These are phyloP conservation scores for Drosophila nigromelanica DNA, from an alignment of 1,140 invertebrate species.

Conservation along the genomic window DNA sequence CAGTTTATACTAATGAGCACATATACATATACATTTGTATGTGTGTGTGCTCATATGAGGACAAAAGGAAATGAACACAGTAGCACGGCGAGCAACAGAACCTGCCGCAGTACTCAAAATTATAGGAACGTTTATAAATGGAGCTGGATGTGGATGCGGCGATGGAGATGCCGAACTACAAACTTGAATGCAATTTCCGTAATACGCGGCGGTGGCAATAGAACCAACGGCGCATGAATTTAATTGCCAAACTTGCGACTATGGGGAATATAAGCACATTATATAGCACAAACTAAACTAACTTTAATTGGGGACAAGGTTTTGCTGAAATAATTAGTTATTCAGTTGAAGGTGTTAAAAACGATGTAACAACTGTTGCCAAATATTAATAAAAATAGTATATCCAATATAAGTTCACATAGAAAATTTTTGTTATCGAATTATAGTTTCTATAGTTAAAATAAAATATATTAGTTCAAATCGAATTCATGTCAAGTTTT, in stretches of 20 bases:
- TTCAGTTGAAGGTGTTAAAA: not conserved
- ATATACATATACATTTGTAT: not conserved
- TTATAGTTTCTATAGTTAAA: too few relatives aligned
- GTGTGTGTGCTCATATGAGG: slow-evolving; percentile 4
- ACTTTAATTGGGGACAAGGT: not conserved
- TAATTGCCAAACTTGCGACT: slow-evolving; percentile 61
- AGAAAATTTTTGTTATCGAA: too few relatives aligned
- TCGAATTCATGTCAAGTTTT: too few relatives aligned
- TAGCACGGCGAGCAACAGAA: not conserved
- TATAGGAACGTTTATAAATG: slow-evolving; percentile 27
- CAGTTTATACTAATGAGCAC: slow-evolving; percentile 38
- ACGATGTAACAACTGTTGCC: too few relatives aligned
- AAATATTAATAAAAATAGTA: too few relatives aligned
- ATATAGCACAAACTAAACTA: too few relatives aligned
- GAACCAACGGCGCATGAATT: slow-evolving; percentile 68
- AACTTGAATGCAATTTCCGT: slow-evolving; percentile 76
- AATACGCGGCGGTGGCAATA: slow-evolving; percentile 58
- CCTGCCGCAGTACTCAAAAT: not conserved
- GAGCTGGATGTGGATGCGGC: not conserved
- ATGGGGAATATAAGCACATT: not conserved
- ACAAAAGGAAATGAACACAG: slow-evolving; percentile 60
- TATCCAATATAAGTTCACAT: too few relatives aligned
- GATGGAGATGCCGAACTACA: slow-evolving; percentile 25
- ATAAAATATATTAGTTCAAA: too few relatives aligned
- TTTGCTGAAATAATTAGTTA: not conserved